Evolutionary conservation across 2,113 vertebrate species (phyloP).

Genomic region (Pseudolaguvia tuberculata): DNA sequence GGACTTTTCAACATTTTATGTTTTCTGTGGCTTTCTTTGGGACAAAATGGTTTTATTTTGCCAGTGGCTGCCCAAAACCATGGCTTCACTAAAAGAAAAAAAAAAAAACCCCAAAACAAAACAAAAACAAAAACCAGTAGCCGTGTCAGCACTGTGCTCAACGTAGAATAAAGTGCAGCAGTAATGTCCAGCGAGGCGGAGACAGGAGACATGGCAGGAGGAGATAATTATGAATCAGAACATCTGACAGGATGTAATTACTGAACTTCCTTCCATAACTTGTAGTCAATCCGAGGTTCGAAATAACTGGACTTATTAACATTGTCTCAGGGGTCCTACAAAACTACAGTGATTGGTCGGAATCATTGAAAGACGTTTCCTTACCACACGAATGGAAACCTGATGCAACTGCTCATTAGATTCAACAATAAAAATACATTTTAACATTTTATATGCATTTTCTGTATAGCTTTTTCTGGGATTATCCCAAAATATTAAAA

Average conservation of each 20-base stretch:
- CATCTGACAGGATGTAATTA: slow-evolving; percentile 51
- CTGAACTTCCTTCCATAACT: slow-evolving; percentile 33
- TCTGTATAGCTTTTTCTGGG: too few species aligned
- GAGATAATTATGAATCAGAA: slow-evolving; percentile 38
- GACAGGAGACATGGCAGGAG: slow-evolving; percentile 21
- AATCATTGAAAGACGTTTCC: slow-evolving; percentile 47
- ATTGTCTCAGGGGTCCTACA: slow-evolving; percentile 45
- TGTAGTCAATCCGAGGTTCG: slow-evolving; percentile 46
- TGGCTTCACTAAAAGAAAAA: slow-evolving; percentile 7
- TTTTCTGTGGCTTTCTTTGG: slow-evolving; percentile 27
- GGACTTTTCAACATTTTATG: slow-evolving; percentile 30
- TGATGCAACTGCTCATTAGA: slow-evolving; percentile 31
- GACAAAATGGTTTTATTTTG: slow-evolving; percentile 44
- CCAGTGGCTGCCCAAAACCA: slow-evolving; percentile 40
- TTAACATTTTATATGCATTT: not conserved
- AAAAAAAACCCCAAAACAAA: not conserved
- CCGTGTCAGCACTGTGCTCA: slow-evolving; percentile 13
- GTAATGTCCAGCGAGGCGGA: not conserved
- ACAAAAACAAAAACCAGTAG: not conserved
- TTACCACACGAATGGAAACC: slow-evolving; percentile 36
- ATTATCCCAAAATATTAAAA: too few species aligned
- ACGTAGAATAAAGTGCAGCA: slow-evolving; percentile 5
- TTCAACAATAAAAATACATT: slow-evolving; percentile 23
- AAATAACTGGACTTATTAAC: slow-evolving; percentile 45
- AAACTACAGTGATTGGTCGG: slow-evolving; percentile 51